These are phyloP conservation scores for Leptatherina wallacei DNA, from an alignment of 2,797 vertebrate species.

Conservation along the genomic window DNA sequence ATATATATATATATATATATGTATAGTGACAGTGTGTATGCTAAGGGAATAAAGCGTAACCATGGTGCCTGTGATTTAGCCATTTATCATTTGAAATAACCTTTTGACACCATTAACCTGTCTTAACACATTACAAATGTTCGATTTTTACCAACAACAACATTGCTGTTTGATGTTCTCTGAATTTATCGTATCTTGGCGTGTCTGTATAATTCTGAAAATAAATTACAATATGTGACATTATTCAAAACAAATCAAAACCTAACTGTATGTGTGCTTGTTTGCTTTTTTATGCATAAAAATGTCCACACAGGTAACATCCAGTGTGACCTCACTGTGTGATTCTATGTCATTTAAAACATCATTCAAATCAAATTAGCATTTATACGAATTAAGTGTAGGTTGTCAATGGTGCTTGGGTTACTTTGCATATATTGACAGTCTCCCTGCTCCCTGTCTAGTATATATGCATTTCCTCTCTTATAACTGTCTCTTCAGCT, in stretches of 20 bases:
- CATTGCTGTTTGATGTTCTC: neutral
- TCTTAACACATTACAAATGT: neutral
- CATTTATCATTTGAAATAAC: neutral
- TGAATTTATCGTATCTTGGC: too few species aligned
- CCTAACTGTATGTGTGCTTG: too few species aligned
- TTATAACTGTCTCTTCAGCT: conserved; percentile 20
- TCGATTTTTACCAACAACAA: neutral
- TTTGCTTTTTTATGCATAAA: neutral
- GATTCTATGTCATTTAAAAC: neutral
- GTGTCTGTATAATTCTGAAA: too few species aligned
- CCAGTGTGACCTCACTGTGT: neutral
- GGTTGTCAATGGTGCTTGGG: conserved; percentile 22
- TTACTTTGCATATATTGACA: neutral
- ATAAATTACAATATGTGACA: too few species aligned
- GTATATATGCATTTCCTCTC: neutral
- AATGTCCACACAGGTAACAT: neutral
- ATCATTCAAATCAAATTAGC: too few species aligned
- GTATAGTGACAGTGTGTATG: neutral
- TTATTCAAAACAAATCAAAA: too few species aligned
- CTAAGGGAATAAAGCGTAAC: neutral
- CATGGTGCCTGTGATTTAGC: neutral
- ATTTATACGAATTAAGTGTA: conserved; percentile 23
- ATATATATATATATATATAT: too few species aligned
- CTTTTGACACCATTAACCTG: neutral
- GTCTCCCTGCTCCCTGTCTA: neutral